Conservation (phyloP, 2,888 invertebrate species). For the Nephrotoma appendiculata region DNA sequence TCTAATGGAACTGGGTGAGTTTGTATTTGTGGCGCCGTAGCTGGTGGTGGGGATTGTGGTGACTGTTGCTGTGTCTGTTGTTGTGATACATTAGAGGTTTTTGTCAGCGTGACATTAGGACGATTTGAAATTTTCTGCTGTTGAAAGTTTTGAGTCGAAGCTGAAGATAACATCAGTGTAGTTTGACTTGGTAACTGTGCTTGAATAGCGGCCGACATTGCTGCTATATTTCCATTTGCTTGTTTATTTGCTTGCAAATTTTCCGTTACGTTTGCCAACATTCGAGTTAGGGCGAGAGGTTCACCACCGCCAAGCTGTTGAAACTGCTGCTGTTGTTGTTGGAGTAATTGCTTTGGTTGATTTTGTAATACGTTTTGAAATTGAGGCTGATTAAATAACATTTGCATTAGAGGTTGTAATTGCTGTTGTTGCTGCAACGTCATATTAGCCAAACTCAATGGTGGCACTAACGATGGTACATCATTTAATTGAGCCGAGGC, state of each 20-base stretch:
- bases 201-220: constrained; percentile 13
- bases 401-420: constrained; percentile 19
- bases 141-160: constrained; percentile 20
- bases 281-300: constrained; percentile 21
- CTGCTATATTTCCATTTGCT: constrained; percentile 20
- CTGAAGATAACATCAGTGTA: not conserved
- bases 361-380: constrained; percentile 21
- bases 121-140: constrained; percentile 13
- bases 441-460: constrained; percentile 15
- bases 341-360: constrained; percentile 19
- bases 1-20: not conserved
- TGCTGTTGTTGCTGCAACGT: constrained; percentile 18
- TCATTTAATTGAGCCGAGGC: not conserved
- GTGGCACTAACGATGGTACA: not conserved
- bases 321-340: constrained; percentile 16
- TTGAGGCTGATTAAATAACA: constrained; percentile 18
- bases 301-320: constrained; percentile 21
- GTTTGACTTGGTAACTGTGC: constrained; percentile 21
- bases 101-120: not conserved
- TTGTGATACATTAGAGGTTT: not conserved
- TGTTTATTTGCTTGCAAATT: constrained; percentile 22
- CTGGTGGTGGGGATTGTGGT: not conserved
- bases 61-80: constrained; percentile 14
- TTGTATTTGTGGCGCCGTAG: not conserved
- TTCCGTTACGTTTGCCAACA: constrained; percentile 19